Conservation (phyloP, 2,888 invertebrate species). For the Drosophila suboccidentalis region DNA sequence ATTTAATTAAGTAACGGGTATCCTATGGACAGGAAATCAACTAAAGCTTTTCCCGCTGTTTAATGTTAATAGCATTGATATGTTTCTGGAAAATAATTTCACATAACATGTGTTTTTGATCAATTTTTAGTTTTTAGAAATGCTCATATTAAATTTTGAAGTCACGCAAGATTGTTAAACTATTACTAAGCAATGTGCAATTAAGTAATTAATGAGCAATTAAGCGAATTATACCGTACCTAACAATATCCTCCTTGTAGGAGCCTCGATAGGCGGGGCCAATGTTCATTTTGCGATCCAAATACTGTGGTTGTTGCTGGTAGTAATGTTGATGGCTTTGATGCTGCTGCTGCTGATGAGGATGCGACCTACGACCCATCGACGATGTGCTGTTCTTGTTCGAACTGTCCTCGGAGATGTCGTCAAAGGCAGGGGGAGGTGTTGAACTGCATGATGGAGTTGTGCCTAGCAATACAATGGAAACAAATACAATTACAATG, state of each 20-base stretch:
- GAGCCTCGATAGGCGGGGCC: conserved; percentile 84
- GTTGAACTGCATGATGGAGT: conserved; percentile 93
- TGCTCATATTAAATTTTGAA: not conserved
- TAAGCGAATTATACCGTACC: conserved; percentile 60
- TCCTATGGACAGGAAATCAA: too few relatives aligned
- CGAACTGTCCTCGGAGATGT: conserved; percentile 88
- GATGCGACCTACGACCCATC: conserved; percentile 81
- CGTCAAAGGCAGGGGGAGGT: conserved; percentile 96
- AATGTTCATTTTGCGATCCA: conserved; percentile 84
- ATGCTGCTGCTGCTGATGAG: conserved; percentile 51
- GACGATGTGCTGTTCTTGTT: conserved; percentile 84
- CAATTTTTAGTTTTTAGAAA: not conserved
- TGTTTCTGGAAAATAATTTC: too few relatives aligned
- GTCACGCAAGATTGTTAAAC: too few relatives aligned
- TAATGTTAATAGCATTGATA: too few relatives aligned
- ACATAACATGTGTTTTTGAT: too few relatives aligned
- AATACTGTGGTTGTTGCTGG: conserved; percentile 71
- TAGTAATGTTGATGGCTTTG: conserved; percentile 38
- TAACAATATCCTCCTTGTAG: conserved; percentile 84
- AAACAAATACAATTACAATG: conserved; percentile 52
- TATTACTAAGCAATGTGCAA: not conserved
- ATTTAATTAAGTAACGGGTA: too few relatives aligned
- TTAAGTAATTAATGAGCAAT: not conserved
- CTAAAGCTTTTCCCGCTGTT: too few relatives aligned
- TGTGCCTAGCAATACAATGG: conserved; percentile 87